A percentile compares a stretch with the other conserved stretches of the same genome.
Evolutionary conservation across 2,113 vertebrate genomes (phyloP).

Genomic region (Neodon shergylaensis): DNA sequence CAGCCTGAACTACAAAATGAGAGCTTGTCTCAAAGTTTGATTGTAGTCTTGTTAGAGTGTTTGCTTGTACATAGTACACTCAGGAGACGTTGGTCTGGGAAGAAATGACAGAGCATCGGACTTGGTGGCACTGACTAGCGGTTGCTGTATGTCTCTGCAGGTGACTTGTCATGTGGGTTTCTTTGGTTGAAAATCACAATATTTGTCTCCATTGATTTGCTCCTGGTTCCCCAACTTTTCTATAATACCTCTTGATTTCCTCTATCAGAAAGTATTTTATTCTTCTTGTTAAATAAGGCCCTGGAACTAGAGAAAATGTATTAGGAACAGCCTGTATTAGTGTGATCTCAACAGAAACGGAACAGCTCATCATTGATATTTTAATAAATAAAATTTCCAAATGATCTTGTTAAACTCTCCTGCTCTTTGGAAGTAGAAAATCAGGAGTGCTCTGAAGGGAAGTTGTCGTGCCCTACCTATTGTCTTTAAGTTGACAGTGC

Average conservation of each 20-base stretch:
- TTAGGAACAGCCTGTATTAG: conserved; percentile 37
- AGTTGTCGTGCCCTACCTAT: neutral
- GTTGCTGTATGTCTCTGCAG: conserved; percentile 41
- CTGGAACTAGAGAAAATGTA: conserved; percentile 69
- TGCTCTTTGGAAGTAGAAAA: conserved; percentile 59
- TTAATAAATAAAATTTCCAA: conserved; percentile 64
- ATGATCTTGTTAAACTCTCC: conserved; percentile 71
- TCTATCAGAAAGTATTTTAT: conserved; percentile 61
- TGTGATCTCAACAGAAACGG: conserved; percentile 43
- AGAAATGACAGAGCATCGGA: neutral
- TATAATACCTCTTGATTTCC: conserved; percentile 55
- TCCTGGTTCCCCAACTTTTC: conserved; percentile 49
- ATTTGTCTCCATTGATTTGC: conserved; percentile 45
- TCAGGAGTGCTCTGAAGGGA: conserved; percentile 54
- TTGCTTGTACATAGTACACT: neutral
- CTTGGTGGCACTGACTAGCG: neutral
- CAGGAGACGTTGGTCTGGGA: neutral
- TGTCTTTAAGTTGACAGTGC: conserved; percentile 6
- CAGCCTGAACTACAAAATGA: neutral
- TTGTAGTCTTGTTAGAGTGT: neutral
- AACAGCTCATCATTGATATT: conserved; percentile 23
- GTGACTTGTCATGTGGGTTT: conserved; percentile 26
- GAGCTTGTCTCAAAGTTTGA: neutral
- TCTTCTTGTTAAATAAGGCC: conserved; percentile 60
- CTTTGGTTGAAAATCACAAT: conserved; percentile 54